Evolutionary conservation across 2,797 vertebrate genomes (phyloP), one percentile per base, ranked within the genome.

Genomic region (Varecia variegata): DNA sequence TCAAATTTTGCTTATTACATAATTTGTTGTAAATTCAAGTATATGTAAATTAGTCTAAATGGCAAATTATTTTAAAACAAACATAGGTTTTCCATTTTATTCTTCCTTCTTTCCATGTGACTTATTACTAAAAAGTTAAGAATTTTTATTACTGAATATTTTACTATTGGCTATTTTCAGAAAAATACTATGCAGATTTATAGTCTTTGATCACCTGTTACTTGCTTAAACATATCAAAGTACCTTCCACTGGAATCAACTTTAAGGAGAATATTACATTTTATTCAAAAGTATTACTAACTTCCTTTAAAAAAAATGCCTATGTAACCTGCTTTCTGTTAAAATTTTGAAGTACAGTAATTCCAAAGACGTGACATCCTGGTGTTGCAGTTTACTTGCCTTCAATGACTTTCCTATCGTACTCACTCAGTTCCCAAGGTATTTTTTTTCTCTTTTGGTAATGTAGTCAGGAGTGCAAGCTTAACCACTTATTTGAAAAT

Each of bases 401-500:
- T 88, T 90, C 91, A 93, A 86, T 88, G 70, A 94, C 91, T 96
- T 96, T 91, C 40, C 80, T 94, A n/a, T 96, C 43, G 74, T 86
- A 81, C 15, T 62, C 43, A 88, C 14, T 84, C 80, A 56, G 71
- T 93, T 80, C 74, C 50, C 58, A 93, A 88, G 80, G 83, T 92
- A 65, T 58, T 94, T 93, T 82, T 65, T 56, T 67, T 18, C 13
- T 30, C 12, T 62, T 30, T 77, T 38, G 87, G 84, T 93, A 90
- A 95, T 67, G 54, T 84, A 92, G 91, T 92, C 83, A 93, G 81
- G 43, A 96, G 40, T 80, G 45, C 65, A 96, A 96, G 79, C 67
- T 96, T 93, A 91, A 38, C 74, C 45, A 84, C 88, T 87, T 96
- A 95, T 43, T 94, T 82, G 87, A 90, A 97, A 96, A 93, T 93